Evolutionary conservation across 2,113 vertebrate species (phyloP).

Genomic region (Geothlypis trichas): DNA sequence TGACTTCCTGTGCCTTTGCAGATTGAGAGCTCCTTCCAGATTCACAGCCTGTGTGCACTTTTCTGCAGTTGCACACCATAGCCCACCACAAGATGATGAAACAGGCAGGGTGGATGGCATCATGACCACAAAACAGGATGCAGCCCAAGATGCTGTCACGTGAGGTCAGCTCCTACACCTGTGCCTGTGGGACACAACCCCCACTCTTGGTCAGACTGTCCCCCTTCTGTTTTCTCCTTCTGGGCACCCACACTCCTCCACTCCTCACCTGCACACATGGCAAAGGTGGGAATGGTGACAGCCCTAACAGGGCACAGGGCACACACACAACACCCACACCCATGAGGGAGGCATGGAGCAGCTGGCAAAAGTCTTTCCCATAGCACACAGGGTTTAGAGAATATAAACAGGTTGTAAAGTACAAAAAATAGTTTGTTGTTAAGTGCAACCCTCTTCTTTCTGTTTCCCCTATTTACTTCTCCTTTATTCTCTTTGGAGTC

Average conservation of each 20-base stretch:
- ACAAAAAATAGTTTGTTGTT: neutral
- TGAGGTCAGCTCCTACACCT: neutral
- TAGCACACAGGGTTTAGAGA: neutral
- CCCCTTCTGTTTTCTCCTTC: neutral
- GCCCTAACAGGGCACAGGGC: neutral
- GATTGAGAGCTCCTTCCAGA: neutral
- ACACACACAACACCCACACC: neutral
- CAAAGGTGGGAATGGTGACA: neutral
- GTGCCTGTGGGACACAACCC: neutral
- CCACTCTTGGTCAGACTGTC: neutral
- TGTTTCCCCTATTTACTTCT: conserved; percentile 64
- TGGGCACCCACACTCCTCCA: fast-evolving
- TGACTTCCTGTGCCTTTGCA: neutral
- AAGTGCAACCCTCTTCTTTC: neutral
- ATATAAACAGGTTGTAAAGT: neutral
- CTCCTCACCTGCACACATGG: neutral
- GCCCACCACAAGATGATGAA: conserved; percentile 15
- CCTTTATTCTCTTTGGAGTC: conserved; percentile 37
- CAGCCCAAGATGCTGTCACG: neutral
- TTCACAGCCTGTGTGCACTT: neutral
- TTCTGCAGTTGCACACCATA: neutral
- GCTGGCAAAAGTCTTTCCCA: neutral
- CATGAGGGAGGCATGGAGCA: neutral
- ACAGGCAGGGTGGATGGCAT: neutral
- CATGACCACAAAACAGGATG: neutral